These are phyloP conservation scores for Cheilosia scutellata DNA, from an alignment of 2,888 invertebrate species.

Conservation along the genomic window DNA sequence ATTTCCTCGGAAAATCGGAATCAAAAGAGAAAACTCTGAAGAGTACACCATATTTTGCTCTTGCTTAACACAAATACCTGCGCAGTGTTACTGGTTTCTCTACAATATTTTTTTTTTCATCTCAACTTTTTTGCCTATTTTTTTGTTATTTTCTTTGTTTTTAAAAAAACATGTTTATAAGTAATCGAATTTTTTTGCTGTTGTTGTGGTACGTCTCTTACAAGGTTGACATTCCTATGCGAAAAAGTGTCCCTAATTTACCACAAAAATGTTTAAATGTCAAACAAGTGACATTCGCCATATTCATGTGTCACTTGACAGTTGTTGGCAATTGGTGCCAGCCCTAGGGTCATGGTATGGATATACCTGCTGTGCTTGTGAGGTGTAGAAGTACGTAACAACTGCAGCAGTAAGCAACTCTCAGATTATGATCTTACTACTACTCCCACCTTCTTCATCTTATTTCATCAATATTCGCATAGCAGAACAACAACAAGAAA, in stretches of 20 bases:
- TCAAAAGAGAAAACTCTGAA: conserved; percentile 21
- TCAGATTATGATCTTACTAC: conserved; percentile 54
- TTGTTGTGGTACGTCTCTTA: background rate
- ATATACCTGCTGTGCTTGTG: conserved; percentile 21
- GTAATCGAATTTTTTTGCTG: background rate
- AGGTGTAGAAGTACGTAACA: conserved; percentile 42
- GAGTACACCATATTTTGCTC: conserved; percentile 17
- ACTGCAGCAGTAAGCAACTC: conserved; percentile 48
- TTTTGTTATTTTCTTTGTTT: conserved; percentile 39
- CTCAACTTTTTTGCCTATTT: background rate
- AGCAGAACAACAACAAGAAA: conserved; percentile 47
- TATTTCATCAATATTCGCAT: conserved; percentile 54
- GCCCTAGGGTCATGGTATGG: conserved; percentile 63
- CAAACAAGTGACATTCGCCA: conserved; percentile 12
- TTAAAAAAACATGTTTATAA: conserved; percentile 29
- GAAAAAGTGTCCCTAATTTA: background rate
- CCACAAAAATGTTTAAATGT: background rate
- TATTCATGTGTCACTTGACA: conserved; percentile 8
- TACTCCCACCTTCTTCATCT: conserved; percentile 60
- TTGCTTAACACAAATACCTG: conserved; percentile 69
- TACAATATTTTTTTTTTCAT: conserved; percentile 10
- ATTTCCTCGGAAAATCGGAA: conserved; percentile 40
- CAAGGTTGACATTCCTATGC: background rate
- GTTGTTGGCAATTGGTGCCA: conserved; percentile 63
- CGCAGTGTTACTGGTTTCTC: conserved; percentile 50